These are phyloP conservation scores for Drosophila helvetica DNA, from an alignment of 2,888 invertebrate species.

Conservation along the genomic window DNA sequence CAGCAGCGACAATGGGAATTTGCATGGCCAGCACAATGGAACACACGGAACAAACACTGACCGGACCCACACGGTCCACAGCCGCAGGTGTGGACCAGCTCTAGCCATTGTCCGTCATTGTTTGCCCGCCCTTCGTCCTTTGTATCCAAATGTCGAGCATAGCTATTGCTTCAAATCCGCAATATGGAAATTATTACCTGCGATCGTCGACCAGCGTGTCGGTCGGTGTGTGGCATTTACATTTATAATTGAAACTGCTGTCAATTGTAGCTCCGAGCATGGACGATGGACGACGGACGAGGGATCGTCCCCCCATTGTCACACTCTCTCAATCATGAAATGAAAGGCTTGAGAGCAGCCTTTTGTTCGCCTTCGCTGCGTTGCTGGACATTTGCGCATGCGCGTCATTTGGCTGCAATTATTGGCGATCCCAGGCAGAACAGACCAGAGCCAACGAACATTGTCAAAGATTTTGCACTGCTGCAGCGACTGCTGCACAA, in stretches of 20 bases:
- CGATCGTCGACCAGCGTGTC: background rate
- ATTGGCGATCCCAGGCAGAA: constrained; percentile 47
- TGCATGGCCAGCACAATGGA: constrained; percentile 39
- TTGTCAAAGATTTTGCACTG: constrained; percentile 17
- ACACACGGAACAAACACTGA: background rate
- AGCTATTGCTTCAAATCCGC: constrained; percentile 12
- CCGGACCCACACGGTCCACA: constrained; percentile 4
- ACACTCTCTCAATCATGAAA: constrained; percentile 1
- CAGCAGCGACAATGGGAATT: constrained; percentile 50
- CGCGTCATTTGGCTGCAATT: constrained; percentile 79
- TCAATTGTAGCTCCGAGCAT: background rate
- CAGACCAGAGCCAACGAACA: background rate
- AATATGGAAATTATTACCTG: constrained; percentile 62
- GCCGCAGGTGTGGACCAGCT: constrained; percentile 31
- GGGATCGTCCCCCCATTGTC: constrained; percentile 32
- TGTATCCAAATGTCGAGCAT: constrained; percentile 39
- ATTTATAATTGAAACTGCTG: constrained; percentile 54
- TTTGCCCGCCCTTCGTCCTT: constrained; percentile 32
- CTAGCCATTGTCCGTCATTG: constrained; percentile 6
- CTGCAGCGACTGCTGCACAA: constrained; percentile 32
- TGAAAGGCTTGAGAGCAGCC: constrained; percentile 56
- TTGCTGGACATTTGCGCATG: constrained; percentile 41
- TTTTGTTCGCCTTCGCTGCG: background rate
- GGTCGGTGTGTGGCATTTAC: constrained; percentile 59
- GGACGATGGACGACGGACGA: constrained; percentile 25